Evolutionary conservation across 2,113 vertebrate species (phyloP).

Genomic region (Tricholaema leucomelas): DNA sequence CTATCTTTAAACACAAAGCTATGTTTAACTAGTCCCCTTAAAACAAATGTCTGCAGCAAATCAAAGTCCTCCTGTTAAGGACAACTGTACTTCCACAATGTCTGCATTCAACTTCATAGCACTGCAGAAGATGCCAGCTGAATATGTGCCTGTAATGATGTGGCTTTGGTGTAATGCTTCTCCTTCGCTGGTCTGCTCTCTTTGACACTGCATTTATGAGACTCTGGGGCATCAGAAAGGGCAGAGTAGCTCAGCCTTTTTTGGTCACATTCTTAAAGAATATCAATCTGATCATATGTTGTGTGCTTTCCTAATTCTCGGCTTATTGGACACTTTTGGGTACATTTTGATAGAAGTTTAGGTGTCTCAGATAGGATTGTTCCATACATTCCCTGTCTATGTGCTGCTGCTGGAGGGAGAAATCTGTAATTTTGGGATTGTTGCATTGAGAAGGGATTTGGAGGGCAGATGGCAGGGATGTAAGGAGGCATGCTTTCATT

Average conservation of each 20-base stretch:
- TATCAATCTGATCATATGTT: neutral
- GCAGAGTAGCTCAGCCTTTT: neutral
- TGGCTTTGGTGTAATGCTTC: neutral
- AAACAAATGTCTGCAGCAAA: conserved; percentile 26
- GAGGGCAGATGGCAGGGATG: neutral
- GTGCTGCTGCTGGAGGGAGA: neutral
- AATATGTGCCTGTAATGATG: conserved; percentile 26
- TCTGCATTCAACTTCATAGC: conserved; percentile 15
- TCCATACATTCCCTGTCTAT: neutral
- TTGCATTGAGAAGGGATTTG: neutral
- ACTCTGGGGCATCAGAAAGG: neutral
- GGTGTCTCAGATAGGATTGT: neutral
- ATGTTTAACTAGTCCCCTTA: neutral
- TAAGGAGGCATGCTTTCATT: neutral
- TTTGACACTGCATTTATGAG: rapidly evolving
- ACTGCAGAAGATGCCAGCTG: conserved; percentile 17
- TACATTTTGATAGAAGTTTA: neutral
- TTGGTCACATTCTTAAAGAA: neutral
- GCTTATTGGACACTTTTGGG: neutral
- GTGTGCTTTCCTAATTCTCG: neutral
- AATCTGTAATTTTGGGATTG: neutral
- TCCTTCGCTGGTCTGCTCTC: neutral
- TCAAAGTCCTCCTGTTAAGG: neutral
- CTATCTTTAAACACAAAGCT: conserved; percentile 1
- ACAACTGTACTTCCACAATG: conserved; percentile 6